phyloP scores from a whole-genome alignment of 2,797 vertebrate genomes.

The Sebastes oblongus region DNA sequence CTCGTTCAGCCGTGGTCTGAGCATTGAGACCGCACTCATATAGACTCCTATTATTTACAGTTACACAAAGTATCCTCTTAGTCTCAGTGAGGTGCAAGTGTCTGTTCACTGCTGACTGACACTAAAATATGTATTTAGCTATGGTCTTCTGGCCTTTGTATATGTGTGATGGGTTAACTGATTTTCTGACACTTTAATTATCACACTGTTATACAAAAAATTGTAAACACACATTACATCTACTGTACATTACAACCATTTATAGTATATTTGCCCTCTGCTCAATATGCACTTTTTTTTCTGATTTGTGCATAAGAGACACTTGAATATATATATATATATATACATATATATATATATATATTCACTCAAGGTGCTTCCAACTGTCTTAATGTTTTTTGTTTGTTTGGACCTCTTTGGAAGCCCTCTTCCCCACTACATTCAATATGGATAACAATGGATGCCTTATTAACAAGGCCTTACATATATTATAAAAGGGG shows the following conservation, averaged over 20 bases:
- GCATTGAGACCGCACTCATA: constrained; percentile 25
- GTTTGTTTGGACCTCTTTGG: neutral
- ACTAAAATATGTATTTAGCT: neutral
- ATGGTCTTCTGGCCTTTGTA: neutral
- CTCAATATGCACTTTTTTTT: neutral
- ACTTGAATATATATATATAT: neutral
- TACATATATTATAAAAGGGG: neutral
- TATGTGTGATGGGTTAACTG: neutral
- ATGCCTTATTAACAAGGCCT: neutral
- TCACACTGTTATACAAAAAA: neutral
- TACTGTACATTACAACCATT: neutral
- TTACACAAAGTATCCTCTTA: constrained; percentile 34
- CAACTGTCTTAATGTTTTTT: neutral
- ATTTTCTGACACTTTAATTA: neutral
- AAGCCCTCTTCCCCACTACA: neutral
- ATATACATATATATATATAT: no score
- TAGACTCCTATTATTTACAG: constrained; percentile 55
- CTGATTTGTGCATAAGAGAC: neutral
- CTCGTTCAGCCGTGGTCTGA: constrained; percentile 30
- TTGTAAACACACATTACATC: neutral
- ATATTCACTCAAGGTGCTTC: neutral
- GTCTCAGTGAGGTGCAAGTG: constrained; percentile 14
- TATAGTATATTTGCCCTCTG: neutral
- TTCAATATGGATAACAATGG: neutral
- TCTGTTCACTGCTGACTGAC: neutral